Evolutionary conservation across 2,797 vertebrate species (phyloP).

Genomic region (Chloroceryle amazona): DNA sequence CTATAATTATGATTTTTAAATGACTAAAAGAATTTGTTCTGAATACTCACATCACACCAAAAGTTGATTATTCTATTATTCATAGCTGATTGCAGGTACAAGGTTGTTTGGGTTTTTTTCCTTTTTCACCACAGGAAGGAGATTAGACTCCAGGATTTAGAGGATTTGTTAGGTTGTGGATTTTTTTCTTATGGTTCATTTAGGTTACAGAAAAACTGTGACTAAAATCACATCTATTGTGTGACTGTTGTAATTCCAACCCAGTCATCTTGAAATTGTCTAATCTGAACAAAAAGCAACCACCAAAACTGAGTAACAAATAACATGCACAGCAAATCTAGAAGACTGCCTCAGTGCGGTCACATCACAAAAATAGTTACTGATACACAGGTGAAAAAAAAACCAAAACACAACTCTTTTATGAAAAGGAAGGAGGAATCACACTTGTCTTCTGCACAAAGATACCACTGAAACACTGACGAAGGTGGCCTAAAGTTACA

Average conservation of each 20-base stretch:
- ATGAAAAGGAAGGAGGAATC: background rate
- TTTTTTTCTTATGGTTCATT: background rate
- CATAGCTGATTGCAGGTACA: background rate
- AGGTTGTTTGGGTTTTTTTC: background rate
- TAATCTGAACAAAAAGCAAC: background rate
- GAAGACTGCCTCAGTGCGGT: background rate
- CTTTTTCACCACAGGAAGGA: background rate
- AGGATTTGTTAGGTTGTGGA: background rate
- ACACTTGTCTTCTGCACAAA: background rate
- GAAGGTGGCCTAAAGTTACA: background rate
- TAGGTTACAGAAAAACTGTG: background rate
- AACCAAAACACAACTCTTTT: background rate
- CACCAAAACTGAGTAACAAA: background rate
- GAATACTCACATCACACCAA: background rate
- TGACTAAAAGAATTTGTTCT: background rate
- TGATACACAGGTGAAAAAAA: background rate
- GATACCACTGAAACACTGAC: background rate
- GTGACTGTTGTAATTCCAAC: background rate
- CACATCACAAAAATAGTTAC: background rate
- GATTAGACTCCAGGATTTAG: background rate
- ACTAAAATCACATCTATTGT: background rate
- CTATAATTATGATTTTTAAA: background rate
- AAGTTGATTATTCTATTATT: background rate
- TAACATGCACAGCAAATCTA: background rate
- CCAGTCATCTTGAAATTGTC: background rate